Evolutionary conservation across 2,888 invertebrate species (phyloP), one percentile per base, ranked within the genome.

Genomic region (Scaptomyza tumidula): DNA sequence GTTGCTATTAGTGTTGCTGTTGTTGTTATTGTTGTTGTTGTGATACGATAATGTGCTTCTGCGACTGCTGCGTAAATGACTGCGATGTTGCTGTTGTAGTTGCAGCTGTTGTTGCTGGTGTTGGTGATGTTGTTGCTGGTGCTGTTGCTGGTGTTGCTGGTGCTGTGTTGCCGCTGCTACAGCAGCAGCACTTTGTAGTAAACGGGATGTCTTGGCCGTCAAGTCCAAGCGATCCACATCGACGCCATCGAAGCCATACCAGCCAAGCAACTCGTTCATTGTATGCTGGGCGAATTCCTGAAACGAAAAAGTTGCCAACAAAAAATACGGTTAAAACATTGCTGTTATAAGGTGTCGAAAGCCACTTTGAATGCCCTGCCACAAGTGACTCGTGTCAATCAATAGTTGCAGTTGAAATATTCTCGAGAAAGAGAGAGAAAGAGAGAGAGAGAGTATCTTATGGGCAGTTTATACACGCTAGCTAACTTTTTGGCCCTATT

Each of bases 271-370:
- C 92, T 98, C 97, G 90, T 97, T 97, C 97, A 98, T 98, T 1
- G 97, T 97, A 52, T 96, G 96, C 91, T 97, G 97, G 6, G 97
- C 97, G 92, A 96, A 98, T 91, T 97, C 97, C 98, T 98, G 93
- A 55, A 37, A 37, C 2, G 37, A 37, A n/a, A 13, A 35, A 13
- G n/a, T n/a, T n/a, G n/a, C n/a, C n/a, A n/a, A n/a, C n/a, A n/a
- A n/a, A n/a, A n/a, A n/a, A n/a, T n/a, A 52, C 16, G 66, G 41
- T 54, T 14, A n/a, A 19, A 19, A 19, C 19, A n/a, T 35, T 29
- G 19, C 6, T n/a, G 6, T 19, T 49, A 19, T 56, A 43, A 48
- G 49, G 45, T 58, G 57, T 44, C 46, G 19, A 31, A 49, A 9
- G 29, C 7, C 7, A 29, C 29, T 29, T 29, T 29, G 1, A 59